These are phyloP conservation scores for Geotrupes spiniger DNA, from an alignment of 2,888 invertebrate genomes.

Conservation along the genomic window DNA sequence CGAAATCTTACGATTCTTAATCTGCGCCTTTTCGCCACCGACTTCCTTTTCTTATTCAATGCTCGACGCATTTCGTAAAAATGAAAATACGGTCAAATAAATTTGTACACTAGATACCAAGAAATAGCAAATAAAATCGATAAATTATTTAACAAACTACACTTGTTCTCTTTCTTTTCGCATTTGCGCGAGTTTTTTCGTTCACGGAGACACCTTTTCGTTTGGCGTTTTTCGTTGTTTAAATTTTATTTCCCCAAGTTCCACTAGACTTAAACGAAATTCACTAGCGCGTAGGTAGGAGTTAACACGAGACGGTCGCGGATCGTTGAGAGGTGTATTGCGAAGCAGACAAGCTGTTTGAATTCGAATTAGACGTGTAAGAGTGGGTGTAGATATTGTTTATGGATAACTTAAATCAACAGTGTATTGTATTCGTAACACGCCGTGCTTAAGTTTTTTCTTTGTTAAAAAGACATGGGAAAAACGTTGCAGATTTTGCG, in stretches of 20 bases:
- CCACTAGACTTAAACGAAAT: conserved; percentile 18
- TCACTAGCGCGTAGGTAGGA: conserved; percentile 28
- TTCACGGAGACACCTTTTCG: too few relatives aligned
- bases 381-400: conserved; percentile 12
- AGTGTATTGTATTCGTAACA: neutral
- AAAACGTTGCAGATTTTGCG: too few relatives aligned
- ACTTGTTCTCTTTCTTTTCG: conserved; percentile 10
- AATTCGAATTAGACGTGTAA: conserved; percentile 4
- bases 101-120: conserved; percentile 23
- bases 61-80: conserved; percentile 13
- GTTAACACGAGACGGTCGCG: neutral
- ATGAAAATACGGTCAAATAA: conserved; percentile 21
- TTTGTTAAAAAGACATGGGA: conserved; percentile 5
- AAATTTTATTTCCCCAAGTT: conserved; percentile 4
- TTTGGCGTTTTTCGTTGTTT: conserved; percentile 6
- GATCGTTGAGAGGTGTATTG: neutral
- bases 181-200: too few relatives aligned
- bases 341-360: neutral
- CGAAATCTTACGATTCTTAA: too few relatives aligned
- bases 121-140: conserved; percentile 15
- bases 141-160: conserved; percentile 16
- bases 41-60: conserved; percentile 15
- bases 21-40: too few relatives aligned
- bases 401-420: conserved; percentile 5
- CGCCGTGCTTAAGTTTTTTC: neutral